Base-by-base conservation (phyloP, 2,888 invertebrate genomes). In the Aplocera efformata region DNA sequence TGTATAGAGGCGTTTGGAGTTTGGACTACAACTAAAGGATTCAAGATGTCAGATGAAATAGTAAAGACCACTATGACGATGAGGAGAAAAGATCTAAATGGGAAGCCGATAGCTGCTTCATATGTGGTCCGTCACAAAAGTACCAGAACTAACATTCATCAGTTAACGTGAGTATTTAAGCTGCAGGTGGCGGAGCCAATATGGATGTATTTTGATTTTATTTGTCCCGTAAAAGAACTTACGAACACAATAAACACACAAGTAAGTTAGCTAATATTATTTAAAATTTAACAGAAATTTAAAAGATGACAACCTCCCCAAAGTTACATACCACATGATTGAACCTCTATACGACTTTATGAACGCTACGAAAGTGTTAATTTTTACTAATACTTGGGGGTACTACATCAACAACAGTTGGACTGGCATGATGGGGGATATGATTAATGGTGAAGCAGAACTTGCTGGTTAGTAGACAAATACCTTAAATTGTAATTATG, bases 371-470 rank as follows among this genome's bases (percentile, higher is more conserved):
- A 49, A 48, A 26, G 30, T 36, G 0, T 24, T 64, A 0, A 41
- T 67, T 0, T 77, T 67, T 27, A 60, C 67, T 7, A 55, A 73
- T 0, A 68, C 63, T 2, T 84, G 81, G 81, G 83, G 83, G 0
- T 76, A 77, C 33, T 50, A 49, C 1, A 56, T 50, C 1, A 83
- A 85, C 40, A 76, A 77, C 3, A 56, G 67, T 1, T 79, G 69
- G 65, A 75, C 63, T 25, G 84, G 83, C 0, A 74, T 81, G 71
- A 54, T 76, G 1, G 78, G 78, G 1, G 62, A 73, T 22, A 34
- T 84, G 10, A 44, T 49, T 1, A 44, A 51, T 1, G 76, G 67
- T 3, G 61, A 61, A 32, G 78, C 76, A 4, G 82, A 84, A n/a
- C 42, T 84, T 10, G 63, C 66, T 57, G 79, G 82, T 80, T 46